Evolutionary conservation across 2,113 vertebrate genomes (phyloP).

Genomic region (Colinus virginianus): DNA sequence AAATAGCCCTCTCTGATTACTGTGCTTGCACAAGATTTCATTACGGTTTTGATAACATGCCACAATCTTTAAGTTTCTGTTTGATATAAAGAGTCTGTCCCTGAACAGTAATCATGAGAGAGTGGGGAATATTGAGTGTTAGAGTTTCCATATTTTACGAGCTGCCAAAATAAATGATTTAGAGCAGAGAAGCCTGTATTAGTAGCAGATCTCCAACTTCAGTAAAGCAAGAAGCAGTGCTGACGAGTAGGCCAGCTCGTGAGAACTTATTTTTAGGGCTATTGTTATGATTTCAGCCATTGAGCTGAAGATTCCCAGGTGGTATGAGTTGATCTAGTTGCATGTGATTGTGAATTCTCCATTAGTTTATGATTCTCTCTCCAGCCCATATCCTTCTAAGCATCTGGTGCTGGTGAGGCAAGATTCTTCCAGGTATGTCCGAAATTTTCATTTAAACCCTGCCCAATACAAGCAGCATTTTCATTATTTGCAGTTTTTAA

Average conservation of each 20-base stretch:
- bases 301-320: slow-evolving; percentile 46
- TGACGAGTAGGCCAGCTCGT: slow-evolving; percentile 46
- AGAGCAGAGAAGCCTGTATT: slow-evolving; percentile 52
- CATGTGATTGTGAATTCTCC: neutral
- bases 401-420: slow-evolving; percentile 14
- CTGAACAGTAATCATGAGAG: slow-evolving; percentile 61
- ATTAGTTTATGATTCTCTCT: neutral
- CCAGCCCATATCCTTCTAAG: neutral
- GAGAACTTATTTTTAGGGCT: slow-evolving; percentile 58
- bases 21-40: slow-evolving; percentile 70
- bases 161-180: slow-evolving; percentile 75
- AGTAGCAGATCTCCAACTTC: slow-evolving; percentile 70
- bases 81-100: slow-evolving; percentile 70
- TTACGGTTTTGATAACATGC: slow-evolving; percentile 77
- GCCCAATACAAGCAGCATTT: neutral
- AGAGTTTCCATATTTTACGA: slow-evolving; percentile 73
- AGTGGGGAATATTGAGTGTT: slow-evolving; percentile 72
- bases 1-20: slow-evolving; percentile 75
- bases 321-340: slow-evolving; percentile 6
- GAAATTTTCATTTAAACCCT: neutral
- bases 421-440: neutral
- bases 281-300: slow-evolving; percentile 36
- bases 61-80: slow-evolving; percentile 71
- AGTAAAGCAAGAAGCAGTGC: slow-evolving; percentile 42
- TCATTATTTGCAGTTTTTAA: slow-evolving; percentile 17